phyloP scores from a whole-genome alignment of 2,888 invertebrate species.

The Metalampra italica region DNA sequence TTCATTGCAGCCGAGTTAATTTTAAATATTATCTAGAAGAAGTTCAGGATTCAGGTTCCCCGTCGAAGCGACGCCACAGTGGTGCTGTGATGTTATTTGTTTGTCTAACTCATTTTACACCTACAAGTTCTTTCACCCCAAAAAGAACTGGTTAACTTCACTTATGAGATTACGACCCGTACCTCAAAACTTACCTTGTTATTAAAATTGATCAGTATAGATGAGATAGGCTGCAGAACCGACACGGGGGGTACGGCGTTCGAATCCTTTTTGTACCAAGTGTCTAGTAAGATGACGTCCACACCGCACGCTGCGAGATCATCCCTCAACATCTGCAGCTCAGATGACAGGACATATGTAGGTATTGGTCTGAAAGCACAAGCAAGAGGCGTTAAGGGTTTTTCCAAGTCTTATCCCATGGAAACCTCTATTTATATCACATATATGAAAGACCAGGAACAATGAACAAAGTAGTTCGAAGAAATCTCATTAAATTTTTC shows the following conservation, averaged over 20 bases:
- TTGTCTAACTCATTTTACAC: too few species aligned
- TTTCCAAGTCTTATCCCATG: too few species aligned
- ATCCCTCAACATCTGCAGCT: constrained; percentile 91
- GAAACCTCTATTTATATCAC: too few species aligned
- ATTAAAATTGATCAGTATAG: constrained; percentile 97
- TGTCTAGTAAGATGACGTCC: constrained; percentile 90
- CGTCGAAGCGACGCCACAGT: too few species aligned
- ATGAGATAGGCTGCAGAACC: constrained; percentile 97
- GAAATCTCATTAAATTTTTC: too few species aligned
- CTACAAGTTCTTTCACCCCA: not conserved
- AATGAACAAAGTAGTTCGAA: too few species aligned
- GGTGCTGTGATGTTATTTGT: too few species aligned
- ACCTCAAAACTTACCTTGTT: constrained; percentile 85
- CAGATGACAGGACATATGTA: constrained; percentile 94
- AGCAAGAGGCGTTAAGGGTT: too few species aligned
- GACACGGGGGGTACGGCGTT: constrained; percentile 97
- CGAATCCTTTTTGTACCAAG: constrained; percentile 97
- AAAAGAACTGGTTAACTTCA: not conserved
- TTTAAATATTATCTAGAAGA: too few species aligned
- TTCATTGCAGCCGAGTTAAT: too few species aligned
- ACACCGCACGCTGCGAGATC: constrained; percentile 90
- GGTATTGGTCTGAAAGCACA: constrained; percentile 88
- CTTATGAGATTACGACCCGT: not conserved
- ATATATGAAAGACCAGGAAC: too few species aligned
- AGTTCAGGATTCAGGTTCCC: too few species aligned